Base-by-base conservation (phyloP, 2,113 vertebrate species). In the Aptenodytes forsteri region DNA sequence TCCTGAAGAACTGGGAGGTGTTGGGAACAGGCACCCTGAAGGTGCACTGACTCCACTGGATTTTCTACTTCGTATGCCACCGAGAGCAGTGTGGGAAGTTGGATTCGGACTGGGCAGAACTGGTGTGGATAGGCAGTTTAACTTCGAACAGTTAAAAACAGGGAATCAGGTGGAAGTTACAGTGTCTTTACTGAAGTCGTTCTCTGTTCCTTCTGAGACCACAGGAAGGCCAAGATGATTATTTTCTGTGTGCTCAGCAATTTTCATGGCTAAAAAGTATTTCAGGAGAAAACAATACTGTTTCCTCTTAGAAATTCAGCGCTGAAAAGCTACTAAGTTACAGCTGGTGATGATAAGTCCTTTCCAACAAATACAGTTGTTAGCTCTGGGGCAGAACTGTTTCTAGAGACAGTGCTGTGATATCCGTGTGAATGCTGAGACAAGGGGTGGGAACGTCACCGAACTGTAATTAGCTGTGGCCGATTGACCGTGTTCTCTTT, bases 401-500 rank as follows among this genome's bases (percentile, higher is more conserved):
- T 49, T 25, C 29, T 59, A 61, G 38, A 65, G 88, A 4, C 70
- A 9, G 27, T 4, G 29, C 58, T 27, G 15, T 7, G 40, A 12
- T 6, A 4, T 3, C 38, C 3, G 12, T 6, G 46, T 3, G 40
- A 9, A 4, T 9, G 67, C 81, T 1, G 21, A 62, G 71, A 2
- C 4, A 2, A 4, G 55, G 75, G 75, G 5, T 67, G 82, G 75
- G 75, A 13, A 15, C 2, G 64, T 27, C 89, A 30, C 50, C 38
- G 3, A 3, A 6, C 17, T 6, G 30, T 5, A 2, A 0, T 9
- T 11, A 44, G 73, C 72, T 16, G 7, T 34, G 42, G 16, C 67
- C 46, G 2, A 3, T 1, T 2, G 16, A 42, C 38, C 5, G 1
- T 15, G 52, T 36, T 55, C 16, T 50, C 69, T 23, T 1, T 2